Base-by-base conservation (phyloP, 1,140 invertebrate species). In the Doryteuthis pealeii region DNA sequence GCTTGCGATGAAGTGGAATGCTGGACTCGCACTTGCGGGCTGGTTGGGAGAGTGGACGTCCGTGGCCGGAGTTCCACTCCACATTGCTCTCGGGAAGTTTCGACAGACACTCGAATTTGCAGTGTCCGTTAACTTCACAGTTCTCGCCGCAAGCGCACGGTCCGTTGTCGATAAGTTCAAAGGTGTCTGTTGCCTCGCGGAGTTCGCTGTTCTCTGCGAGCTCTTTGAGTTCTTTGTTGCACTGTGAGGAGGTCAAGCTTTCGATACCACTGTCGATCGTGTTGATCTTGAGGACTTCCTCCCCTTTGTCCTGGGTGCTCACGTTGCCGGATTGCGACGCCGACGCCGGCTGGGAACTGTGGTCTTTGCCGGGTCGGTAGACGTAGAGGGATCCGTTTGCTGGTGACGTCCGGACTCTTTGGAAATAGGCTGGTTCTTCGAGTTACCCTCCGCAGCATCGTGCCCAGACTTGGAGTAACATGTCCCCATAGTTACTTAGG, bases 391-490 rank as follows among this genome's bases (percentile, higher is more conserved):
- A 32, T 68, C 66, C 66, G 30, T 68, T 68, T 31, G 66, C 10
- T 68, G 66, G 18, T 62, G 54, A 18, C 54, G 54, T 30, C 12
- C 12, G 30, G 66, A 32, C 8, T 68, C 66, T 68, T 68, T 68
- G 18, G 66, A 30, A 68, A 32, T 6, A 26, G 66, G 66, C 26
- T 73, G 76, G 18, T 73, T 74, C n/a, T 77, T 80, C 14, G 78
- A 68, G 22, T 76, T 76, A 18, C 75, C 40, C 22, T 68, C 33
- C 10, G 71, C 58, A 43, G 76, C 72, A 71, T 80, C 79, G 66
- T 80, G 79, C 28, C 80, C 79, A 33, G 75, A 71, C 43, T 80
- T 82, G 30, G 80, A 82, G 58, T 82, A 82, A 69, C 80, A 82
- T 62, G 80, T 76, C 40, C 80, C 80, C 80, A 82, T 82, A 43